Conservation (phyloP, 1,140 invertebrate genomes). For the Drosophila littoralis region DNA sequence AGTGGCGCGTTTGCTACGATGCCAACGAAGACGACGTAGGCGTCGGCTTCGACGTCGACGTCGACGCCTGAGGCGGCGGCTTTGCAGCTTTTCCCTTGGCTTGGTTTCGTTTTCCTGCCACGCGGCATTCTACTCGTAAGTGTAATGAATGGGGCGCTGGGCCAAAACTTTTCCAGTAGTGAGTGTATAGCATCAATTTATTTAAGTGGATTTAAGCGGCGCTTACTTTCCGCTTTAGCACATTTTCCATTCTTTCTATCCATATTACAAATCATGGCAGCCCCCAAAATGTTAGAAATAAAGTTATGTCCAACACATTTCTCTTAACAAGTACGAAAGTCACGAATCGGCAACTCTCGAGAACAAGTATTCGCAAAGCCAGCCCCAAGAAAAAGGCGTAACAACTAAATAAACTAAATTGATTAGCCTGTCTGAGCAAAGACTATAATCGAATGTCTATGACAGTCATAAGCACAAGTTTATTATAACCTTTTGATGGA, state of each 20-base stretch:
- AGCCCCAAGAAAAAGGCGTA: too few species aligned
- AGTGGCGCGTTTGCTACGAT: conserved; percentile 58
- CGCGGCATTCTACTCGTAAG: conserved; percentile 44
- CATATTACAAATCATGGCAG: conserved; percentile 28
- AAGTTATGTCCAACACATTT: background rate
- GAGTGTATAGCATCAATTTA: conserved; percentile 70
- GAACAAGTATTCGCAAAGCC: too few species aligned
- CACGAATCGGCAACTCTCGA: too few species aligned
- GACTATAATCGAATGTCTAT: too few species aligned
- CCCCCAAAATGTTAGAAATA: background rate
- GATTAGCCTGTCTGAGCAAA: too few species aligned
- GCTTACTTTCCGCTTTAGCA: conserved; percentile 55
- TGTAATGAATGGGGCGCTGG: conserved; percentile 57
- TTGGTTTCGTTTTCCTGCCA: conserved; percentile 29
- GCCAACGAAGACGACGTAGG: conserved; percentile 14
- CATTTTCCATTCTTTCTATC: conserved; percentile 25
- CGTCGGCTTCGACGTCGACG: conserved; percentile 10
- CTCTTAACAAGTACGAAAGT: background rate
- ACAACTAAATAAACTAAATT: too few species aligned
- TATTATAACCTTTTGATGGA: too few species aligned
- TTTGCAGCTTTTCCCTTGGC: conserved; percentile 41
- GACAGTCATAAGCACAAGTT: too few species aligned
- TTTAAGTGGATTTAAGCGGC: conserved; percentile 71
- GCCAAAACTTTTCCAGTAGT: conserved; percentile 58
- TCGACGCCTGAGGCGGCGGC: conserved; percentile 40